Evolutionary conservation across 1,140 invertebrate genomes (phyloP).

Genomic region (Oryzaephilus surinamensis): DNA sequence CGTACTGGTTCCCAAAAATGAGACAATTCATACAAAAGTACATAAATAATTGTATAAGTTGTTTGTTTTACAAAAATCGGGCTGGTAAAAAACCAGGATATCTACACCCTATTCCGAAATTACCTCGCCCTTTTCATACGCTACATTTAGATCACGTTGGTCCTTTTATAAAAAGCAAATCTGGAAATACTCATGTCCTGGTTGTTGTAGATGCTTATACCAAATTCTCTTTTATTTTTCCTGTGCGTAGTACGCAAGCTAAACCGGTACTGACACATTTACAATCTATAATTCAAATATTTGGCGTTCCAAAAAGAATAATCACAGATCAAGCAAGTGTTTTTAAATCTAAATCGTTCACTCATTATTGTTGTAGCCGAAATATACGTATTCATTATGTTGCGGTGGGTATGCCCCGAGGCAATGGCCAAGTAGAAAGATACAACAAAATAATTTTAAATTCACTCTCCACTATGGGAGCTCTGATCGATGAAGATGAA

Average conservation of each 20-base stretch:
- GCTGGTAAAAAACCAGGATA: constrained; percentile 14
- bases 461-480: constrained; percentile 17
- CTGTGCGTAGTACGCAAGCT: not conserved
- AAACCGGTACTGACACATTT: not conserved
- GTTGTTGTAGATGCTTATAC: constrained; percentile 31
- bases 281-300: not conserved
- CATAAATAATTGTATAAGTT: constrained; percentile 11
- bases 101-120: constrained; percentile 14
- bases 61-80: constrained; percentile 10
- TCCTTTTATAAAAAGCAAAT: constrained; percentile 12
- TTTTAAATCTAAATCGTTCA: constrained; percentile 5
- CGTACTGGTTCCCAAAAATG: constrained; percentile 26
- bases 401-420: constrained; percentile 26
- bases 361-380: constrained; percentile 22
- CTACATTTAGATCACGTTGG: constrained; percentile 21
- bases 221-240: constrained; percentile 17
- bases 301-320: constrained; percentile 1
- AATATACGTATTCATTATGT: constrained; percentile 21
- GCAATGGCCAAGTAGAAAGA: constrained; percentile 29
- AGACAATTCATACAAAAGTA: constrained; percentile 12
- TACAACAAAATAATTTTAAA: constrained; percentile 20
- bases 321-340: constrained; percentile 1
- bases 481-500: constrained; percentile 10
- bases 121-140: constrained; percentile 11
- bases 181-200: constrained; percentile 26